Percentiles rank a stretch among this genome's conserved stretches.
These are phyloP conservation scores for Pollimyrus isidori DNA, from an alignment of 2,113 vertebrate species.

Conservation along the genomic window DNA sequence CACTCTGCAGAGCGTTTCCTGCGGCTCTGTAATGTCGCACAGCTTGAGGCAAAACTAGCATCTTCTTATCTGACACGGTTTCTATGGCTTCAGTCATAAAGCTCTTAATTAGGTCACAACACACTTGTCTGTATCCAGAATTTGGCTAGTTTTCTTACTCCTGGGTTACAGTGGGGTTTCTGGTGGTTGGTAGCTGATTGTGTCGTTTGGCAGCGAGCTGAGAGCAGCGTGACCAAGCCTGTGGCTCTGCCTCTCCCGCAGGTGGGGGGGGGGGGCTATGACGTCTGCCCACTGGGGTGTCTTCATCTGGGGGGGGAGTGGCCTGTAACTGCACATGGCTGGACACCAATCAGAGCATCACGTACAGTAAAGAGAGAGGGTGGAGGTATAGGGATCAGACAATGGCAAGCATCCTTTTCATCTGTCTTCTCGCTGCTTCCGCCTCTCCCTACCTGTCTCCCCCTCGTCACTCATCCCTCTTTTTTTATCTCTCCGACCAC, in stretches of 20 bases:
- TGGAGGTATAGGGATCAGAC: not conserved
- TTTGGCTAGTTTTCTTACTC: not conserved
- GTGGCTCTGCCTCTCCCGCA: not conserved
- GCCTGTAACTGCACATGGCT: not conserved
- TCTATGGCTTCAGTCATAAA: not conserved
- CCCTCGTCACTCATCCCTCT: slow-evolving; percentile 27
- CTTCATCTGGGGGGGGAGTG: not conserved
- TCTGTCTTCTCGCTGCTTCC: not conserved
- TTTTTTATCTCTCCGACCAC: slow-evolving; percentile 14
- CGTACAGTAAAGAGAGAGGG: not conserved
- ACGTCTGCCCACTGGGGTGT: not conserved
- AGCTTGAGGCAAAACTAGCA: not conserved
- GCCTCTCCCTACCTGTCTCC: not conserved
- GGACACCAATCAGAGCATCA: not conserved
- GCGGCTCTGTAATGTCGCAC: not conserved
- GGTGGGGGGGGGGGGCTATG: not conserved
- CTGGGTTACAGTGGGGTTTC: not conserved
- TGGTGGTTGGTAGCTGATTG: not conserved
- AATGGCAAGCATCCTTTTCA: not conserved
- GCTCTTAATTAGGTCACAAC: not conserved
- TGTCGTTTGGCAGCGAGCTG: not conserved
- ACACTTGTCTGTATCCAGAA: not conserved
- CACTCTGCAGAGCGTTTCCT: not conserved
- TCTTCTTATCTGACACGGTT: not conserved
- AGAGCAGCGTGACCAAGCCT: not conserved